These are phyloP conservation scores for Propithecus deckenii DNA, from an alignment of 2,797 vertebrate species.

Conservation along the genomic window DNA sequence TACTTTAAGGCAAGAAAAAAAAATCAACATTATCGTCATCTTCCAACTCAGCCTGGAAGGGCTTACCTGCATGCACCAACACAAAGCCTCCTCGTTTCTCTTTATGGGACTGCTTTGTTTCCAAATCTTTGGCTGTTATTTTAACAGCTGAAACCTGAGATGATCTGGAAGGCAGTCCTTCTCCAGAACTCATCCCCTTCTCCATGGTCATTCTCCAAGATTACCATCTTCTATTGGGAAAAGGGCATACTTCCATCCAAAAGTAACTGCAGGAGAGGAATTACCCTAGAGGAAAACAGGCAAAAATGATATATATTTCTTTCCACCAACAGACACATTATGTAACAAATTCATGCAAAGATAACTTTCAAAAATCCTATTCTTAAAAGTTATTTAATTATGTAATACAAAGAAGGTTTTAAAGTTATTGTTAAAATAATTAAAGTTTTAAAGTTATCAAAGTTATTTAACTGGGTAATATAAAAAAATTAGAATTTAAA, in stretches of 20 bases:
- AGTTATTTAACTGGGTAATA: slow-evolving; percentile 35
- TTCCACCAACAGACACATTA: neutral
- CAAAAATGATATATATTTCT: slow-evolving; percentile 10
- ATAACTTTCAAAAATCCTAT: neutral
- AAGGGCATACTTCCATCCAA: slow-evolving; percentile 82
- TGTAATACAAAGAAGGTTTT: neutral
- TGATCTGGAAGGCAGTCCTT: slow-evolving; percentile 90
- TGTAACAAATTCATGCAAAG: slow-evolving; percentile 51
- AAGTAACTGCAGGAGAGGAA: slow-evolving; percentile 70
- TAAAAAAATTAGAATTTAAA: slow-evolving; percentile 47
- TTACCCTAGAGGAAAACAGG: slow-evolving; percentile 83
- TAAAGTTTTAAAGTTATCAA: neutral
- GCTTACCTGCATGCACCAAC: slow-evolving; percentile 97
- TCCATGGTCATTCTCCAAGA: slow-evolving; percentile 93
- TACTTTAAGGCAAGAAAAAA: neutral
- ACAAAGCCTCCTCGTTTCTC: slow-evolving; percentile 94
- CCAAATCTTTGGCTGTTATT: slow-evolving; percentile 87
- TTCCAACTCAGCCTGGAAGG: neutral
- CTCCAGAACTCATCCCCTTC: slow-evolving; percentile 90
- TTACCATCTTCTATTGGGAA: slow-evolving; percentile 85
- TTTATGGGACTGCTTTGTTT: slow-evolving; percentile 85
- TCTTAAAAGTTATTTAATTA: slow-evolving; percentile 53
- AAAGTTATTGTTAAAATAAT: neutral
- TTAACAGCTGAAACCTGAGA: slow-evolving; percentile 86
- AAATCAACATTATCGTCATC: neutral